Evolutionary conservation across 1,140 invertebrate species (phyloP), one percentile per base, ranked within the genome.

Genomic region (Heterodera schachtii): DNA sequence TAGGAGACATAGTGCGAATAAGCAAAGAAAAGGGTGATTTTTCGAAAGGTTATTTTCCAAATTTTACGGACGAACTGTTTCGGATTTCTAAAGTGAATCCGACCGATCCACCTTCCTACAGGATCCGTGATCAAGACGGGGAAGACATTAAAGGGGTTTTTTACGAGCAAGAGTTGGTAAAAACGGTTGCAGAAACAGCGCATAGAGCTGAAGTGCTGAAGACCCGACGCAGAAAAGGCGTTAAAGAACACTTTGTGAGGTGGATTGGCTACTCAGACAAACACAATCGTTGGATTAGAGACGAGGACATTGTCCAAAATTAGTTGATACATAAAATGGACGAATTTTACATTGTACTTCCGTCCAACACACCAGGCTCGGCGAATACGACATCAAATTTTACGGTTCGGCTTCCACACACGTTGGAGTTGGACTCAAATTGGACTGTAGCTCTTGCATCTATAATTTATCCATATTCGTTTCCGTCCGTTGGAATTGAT

Each of bases 91-190:
- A 31, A 31, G 31, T 31, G 31, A 31, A 31, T 31, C 31, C 31
- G 31, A 31, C 31, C 31, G 31, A 31, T 31, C 31, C 31, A 31
- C 31, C 31, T 0, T 31, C 31, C 31, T 31, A 31, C 31, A 31
- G 31, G 31, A 31, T 31, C 31, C 31, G 31, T 31, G 31, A 31
- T 31, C 31, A 31, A 31, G 31, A 31, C 31, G 31, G 31, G 31
- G 31, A 31, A 31, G 31, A 31, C 31, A 31, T 31, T 31, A 31
- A 31, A 31, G 67, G 67, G 19, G 19, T 69, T 69, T 69, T 69
- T 69, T 69, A 69, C 19, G 67, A 69, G 41, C 67, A 69, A 69
- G 67, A 69, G 19, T 2, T 69, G 67, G 67, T 69, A 8, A n/a
- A 31, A 69, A 69, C 67, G 1, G 19, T 6, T 21, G n/a, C 7